Evolutionary conservation across 2,888 invertebrate genomes (phyloP), one percentile per base, ranked within the genome.

Genomic region (Lithophane ornitopus): DNA sequence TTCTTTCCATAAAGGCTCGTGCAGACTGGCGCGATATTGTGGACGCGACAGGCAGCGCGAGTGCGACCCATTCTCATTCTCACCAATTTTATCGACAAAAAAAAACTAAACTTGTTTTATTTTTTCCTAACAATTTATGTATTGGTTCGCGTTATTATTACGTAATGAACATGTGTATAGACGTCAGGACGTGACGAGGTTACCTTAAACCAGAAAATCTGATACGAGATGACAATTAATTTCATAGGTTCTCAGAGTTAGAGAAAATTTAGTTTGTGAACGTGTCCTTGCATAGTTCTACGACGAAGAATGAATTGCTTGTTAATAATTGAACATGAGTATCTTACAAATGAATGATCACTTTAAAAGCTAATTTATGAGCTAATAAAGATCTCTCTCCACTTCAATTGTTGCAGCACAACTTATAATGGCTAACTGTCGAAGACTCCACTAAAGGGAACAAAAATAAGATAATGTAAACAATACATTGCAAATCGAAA

Each of bases 121-220:
- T 22, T 76, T 39, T 78, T 70, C 58, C 56, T 61, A 75, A 49
- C 73, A 69, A 73, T 80, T 80, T 76, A 77, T 73, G 22, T 49
- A 49, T 22, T 74, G 28, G 61, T 34, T 72, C 44, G 69, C 34
- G 68, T 70, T 80, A 73, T 85, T 74, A 74, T 73, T 46, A 77
- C 63, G 3, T 12, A 76, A 75, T 81, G 63, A 71, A 61, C 65
- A 78, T 70, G 59, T 73, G 34, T 78, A 22, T 8, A 52, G 34
- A 16, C 61, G 28, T 19, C 46, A 56, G 54, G 74, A 69, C 77
- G 74, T 75, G 74, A 66, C 56, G 59, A 62, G 62, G 46, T 76
- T 74, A 68, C 56, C 26, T n/a, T 39, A 72, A 87, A 85, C 84
- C 59, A 75, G 74, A 81, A 78, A 68, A 81, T 83, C 78, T 46